Evolutionary conservation across 2,797 vertebrate species (phyloP).

Genomic region (Tapirus indicus): DNA sequence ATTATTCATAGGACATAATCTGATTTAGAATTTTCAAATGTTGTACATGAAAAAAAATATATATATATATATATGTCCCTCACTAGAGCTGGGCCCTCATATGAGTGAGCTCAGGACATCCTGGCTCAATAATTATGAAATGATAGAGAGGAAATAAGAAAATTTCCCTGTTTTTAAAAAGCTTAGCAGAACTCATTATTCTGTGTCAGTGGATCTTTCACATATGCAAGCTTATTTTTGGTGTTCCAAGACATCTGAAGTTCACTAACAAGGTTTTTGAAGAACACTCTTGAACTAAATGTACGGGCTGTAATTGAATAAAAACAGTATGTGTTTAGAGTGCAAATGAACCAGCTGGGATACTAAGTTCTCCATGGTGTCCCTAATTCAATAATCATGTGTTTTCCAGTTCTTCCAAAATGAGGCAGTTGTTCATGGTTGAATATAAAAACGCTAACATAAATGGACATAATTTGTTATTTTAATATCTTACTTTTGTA

Average conservation of each 20-base stretch:
- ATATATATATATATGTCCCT: not conserved
- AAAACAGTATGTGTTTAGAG: slow-evolving; percentile 75
- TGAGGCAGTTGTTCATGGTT: not conserved
- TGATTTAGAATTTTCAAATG: slow-evolving; percentile 23
- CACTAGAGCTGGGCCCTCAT: not conserved
- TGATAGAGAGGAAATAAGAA: slow-evolving; percentile 45
- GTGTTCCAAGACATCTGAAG: slow-evolving; percentile 79
- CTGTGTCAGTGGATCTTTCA: slow-evolving; percentile 67
- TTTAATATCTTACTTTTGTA: not conserved
- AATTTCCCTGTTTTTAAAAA: slow-evolving; percentile 55
- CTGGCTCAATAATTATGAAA: slow-evolving; percentile 49
- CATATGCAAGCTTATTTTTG: slow-evolving; percentile 76
- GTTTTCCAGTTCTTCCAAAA: slow-evolving; percentile 55
- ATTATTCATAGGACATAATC: slow-evolving; percentile 36
- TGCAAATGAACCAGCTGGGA: slow-evolving; percentile 73
- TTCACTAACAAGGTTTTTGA: slow-evolving; percentile 77
- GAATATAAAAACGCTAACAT: slow-evolving; percentile 7
- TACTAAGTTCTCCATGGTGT: slow-evolving; percentile 42
- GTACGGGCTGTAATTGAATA: slow-evolving; percentile 64
- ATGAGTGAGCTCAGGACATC: not conserved
- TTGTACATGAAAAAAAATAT: not conserved
- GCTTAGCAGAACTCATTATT: slow-evolving; percentile 70
- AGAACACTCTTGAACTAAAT: slow-evolving; percentile 78
- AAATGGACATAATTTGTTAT: not conserved
- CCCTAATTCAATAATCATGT: slow-evolving; percentile 52